Base-by-base conservation (phyloP, 1,140 invertebrate species). In the Acromyrmex echinatior region DNA sequence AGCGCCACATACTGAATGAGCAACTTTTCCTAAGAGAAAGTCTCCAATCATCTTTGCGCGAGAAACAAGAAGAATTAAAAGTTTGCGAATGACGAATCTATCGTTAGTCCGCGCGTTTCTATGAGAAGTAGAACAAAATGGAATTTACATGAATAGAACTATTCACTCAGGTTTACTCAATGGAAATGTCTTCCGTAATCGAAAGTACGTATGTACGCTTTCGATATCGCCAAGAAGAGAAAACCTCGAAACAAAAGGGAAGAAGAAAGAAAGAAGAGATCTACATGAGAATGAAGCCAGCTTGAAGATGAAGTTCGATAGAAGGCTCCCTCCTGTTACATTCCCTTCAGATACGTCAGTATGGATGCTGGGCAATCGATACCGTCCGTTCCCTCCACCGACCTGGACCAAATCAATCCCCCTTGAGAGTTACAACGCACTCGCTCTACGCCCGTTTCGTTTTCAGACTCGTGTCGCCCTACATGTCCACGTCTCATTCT, bases 341-440 rank as follows among this genome's bases (percentile, higher is more conserved):
- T 14, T 45, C n/a, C 18, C 35, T 70, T 49, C 60, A 81, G 76
- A 90, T 89, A 81, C 87, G 73, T 78, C 81, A 74, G 77, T 76
- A 53, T 65, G 71, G 53, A 63, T 88, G 88, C 66, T 79, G 91
- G 90, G 90, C 91, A 93, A 94, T 94, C 94, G 93, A 94, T 94
- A 94, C 49, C 80, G 70, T 39, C 56, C 16, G 82, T 87, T 68
- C 78, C 88, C 90, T 81, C 70, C 66, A 31, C 66, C 25, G 56
- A 74, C 71, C 78, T 92, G 92, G 91, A 92, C 92, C 93, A 88
- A 91, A 91, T 91, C 91, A 87, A 93, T 92, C 86, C 90, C 92
- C 91, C 89, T 45, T 81, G 92, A 92, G 92, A 89, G 84, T 90
- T 89, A 88, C 88, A 86, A 87, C 77, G 87, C 79, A 60, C 58